Evolutionary conservation across 1,140 invertebrate species (phyloP).

Genomic region (Heliconius eleuchia): DNA sequence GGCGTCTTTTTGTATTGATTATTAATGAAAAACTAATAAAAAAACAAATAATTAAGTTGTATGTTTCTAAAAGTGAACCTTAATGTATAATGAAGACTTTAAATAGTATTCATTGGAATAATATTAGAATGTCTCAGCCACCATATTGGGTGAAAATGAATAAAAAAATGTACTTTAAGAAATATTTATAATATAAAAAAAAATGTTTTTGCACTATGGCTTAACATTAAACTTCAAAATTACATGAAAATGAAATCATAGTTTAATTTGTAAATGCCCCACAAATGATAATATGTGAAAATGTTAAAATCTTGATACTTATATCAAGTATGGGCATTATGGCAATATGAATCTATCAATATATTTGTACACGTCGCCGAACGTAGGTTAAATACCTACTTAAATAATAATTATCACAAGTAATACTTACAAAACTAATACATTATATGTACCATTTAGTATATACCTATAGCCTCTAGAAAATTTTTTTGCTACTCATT

Average conservation of each 20-base stretch:
- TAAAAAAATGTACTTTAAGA: no score
- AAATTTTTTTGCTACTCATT: not conserved
- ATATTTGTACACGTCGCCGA: conserved; percentile 16
- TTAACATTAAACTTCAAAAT: no score
- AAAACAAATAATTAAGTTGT: not conserved
- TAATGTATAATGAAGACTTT: no score
- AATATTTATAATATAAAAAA: no score
- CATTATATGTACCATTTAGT: conserved; percentile 14
- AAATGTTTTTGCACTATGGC: no score
- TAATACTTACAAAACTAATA: conserved; percentile 29
- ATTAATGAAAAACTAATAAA: not conserved
- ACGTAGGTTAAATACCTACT: conserved; percentile 13
- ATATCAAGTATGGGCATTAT: not conserved
- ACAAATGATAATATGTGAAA: no score
- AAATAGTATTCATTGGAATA: no score
- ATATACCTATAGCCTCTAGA: conserved; percentile 11
- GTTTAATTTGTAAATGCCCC: no score
- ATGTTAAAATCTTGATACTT: no score
- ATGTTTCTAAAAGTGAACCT: not conserved
- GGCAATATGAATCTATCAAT: not conserved
- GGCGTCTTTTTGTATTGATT: not conserved
- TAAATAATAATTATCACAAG: conserved; percentile 28
- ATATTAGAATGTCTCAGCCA: no score
- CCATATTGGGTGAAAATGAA: no score
- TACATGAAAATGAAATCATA: no score